Percentiles rank a stretch among this genome's conserved stretches.
Conservation (phyloP, 2,113 vertebrate species). For the Pygoscelis antarcticus region DNA sequence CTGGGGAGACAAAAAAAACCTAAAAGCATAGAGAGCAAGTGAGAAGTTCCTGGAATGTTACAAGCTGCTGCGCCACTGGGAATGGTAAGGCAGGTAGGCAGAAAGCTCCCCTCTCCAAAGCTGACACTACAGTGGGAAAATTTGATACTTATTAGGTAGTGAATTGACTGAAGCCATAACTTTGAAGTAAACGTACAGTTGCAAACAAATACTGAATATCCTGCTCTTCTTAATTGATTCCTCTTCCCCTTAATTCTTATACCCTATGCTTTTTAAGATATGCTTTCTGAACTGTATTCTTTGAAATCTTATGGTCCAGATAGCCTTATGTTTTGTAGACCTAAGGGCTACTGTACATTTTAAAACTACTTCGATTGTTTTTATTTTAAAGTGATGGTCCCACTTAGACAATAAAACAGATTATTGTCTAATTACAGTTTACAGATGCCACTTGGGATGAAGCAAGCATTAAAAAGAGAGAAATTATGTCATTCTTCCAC, state of each 20-base stretch:
- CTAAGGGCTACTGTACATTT: not conserved
- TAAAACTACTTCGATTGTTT: not conserved
- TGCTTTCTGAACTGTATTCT: not conserved
- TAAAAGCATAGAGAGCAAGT: not conserved
- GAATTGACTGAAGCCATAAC: not conserved
- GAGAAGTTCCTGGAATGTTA: constrained; percentile 54
- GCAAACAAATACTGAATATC: not conserved
- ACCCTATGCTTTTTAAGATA: not conserved
- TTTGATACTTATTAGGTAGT: constrained; percentile 29
- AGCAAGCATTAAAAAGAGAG: not conserved
- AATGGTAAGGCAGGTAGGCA: constrained; percentile 52
- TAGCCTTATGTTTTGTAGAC: not conserved
- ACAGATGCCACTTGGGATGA: not conserved
- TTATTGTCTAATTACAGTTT: not conserved
- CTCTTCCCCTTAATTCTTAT: not conserved
- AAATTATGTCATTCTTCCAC: not conserved
- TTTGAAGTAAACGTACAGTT: not conserved
- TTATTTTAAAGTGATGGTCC: not conserved
- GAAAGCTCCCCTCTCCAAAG: not conserved
- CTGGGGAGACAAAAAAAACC: not conserved
- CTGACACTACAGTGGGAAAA: constrained; percentile 66
- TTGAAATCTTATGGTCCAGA: not conserved
- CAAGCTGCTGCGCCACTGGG: constrained; percentile 71
- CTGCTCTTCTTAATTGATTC: not conserved
- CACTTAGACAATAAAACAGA: not conserved